Evolutionary conservation across 1,140 invertebrate genomes (phyloP), one percentile per base, ranked within the genome.

Genomic region (Heliconius himera): DNA sequence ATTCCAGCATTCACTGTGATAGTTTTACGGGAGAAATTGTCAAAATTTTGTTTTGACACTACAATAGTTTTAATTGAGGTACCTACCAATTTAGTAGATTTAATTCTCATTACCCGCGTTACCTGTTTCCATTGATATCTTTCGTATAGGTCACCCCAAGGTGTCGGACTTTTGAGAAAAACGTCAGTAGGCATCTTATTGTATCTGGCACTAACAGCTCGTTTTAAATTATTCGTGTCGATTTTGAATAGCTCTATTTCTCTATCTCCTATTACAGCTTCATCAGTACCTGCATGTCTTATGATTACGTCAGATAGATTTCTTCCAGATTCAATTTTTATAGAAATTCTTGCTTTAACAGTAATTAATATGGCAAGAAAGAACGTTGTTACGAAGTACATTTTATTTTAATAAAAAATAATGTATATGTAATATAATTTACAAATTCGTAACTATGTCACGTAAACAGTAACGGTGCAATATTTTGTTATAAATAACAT

Each of bases 1-100:
- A 93, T 87, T 0, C 88, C 90, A 2, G 91, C 89, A n/a, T 91
- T 91, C 0, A 93, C 88, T 88, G 90, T 93, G 16, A 90, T 87
- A 0, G 88, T 85, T 29, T 82, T 83, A 71, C 88, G 88, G 8
- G 87, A 90, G 13, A 71, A 46, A 66, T 93, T 93, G 18, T 91
- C 86, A n/a, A 93, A 93, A 46, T 91, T 86, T 9, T 93, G 90
- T 5, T 88, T 82, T n/a, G 87, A 71, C 8, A 93, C 81, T 46
- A 87, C 66, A 0, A 88, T 79, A 0, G 88, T 86, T 33, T 87
- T 82, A 9, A 83, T 84, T 2, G 74, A 82, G 13, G 87, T 80
- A 22, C 54, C 74, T 56, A 83, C 29, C 1, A 29, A 2, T 89
- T 90, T 0, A 92, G 82, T 87, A 8, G 87, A 90, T 87, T 92